A percentile compares a stretch with the other conserved stretches of the same genome.
Conservation (phyloP, 2,888 invertebrate genomes). For the Amblyteles armatorius region DNA sequence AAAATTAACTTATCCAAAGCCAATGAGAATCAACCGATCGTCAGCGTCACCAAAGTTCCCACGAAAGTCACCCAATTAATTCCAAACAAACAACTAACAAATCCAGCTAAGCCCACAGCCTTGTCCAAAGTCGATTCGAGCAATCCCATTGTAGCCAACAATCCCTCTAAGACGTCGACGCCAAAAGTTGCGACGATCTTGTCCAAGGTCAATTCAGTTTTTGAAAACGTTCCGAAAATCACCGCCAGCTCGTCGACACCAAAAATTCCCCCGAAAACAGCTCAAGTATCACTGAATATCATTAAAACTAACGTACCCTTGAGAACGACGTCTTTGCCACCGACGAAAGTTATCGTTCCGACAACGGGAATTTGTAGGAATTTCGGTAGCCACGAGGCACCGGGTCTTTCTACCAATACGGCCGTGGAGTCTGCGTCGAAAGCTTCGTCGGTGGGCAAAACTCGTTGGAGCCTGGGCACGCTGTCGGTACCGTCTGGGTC, state of each 20-base stretch:
- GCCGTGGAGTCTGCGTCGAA: slow-evolving; percentile 11
- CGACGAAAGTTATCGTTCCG: neutral
- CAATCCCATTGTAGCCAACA: neutral
- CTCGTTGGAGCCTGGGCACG: neutral
- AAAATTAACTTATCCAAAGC: slow-evolving; percentile 14
- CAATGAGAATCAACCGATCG: slow-evolving; percentile 5
- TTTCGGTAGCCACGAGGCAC: neutral
- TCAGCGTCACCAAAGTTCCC: slow-evolving; percentile 28
- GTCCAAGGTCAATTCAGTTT: neutral
- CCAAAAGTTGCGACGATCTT: slow-evolving; percentile 14
- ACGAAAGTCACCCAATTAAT: slow-evolving; percentile 36
- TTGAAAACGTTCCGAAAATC: neutral
- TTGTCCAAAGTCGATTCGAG: slow-evolving; percentile 6
- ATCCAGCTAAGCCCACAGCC: neutral
- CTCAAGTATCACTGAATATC: slow-evolving; percentile 5
- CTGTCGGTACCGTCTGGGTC: neutral
- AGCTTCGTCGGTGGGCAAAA: neutral
- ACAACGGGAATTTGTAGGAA: slow-evolving; percentile 17
- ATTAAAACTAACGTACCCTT: neutral
- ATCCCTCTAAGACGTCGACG: slow-evolving; percentile 17
- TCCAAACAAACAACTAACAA: slow-evolving; percentile 13
- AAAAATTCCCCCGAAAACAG: neutral
- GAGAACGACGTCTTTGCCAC: neutral
- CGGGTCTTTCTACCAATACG: slow-evolving; percentile 8
- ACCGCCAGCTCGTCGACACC: neutral